Base-by-base conservation (phyloP, 2,888 invertebrate genomes). In the Barypeithes pellucidus region DNA sequence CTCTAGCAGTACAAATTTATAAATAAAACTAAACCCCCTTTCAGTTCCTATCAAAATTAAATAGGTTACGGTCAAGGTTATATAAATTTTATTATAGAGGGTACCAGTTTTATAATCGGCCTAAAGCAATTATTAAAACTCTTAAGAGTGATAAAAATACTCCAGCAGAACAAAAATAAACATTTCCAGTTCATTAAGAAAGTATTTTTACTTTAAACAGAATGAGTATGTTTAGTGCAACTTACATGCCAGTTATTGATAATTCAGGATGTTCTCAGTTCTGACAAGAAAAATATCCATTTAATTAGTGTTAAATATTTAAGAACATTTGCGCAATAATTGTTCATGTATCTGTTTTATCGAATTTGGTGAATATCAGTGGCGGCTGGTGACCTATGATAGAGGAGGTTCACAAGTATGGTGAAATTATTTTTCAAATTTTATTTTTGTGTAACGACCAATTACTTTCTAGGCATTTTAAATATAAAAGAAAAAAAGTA, bases 181-280 rank as follows among this genome's bases (percentile, higher is more conserved):
- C 54, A 18, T 18, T 57, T n/a, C 18, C 54, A 57, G 16, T 33
- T 57, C 54, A 57, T 57, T 57, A 57, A 57, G 14, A 29, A 14
- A 14, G 29, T 52, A 52, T 52, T 52, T 52, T 14, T 14, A 29
- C 16, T 14, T 33, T 33, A 33, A 57, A 33, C n/a, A 24, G 52
- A 52, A 8, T 29, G 9, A 29, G 7, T 2, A 52, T 57, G 33
- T 57, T 33, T 33, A 33, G 24, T 57, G 54, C 33, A 33, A 50
- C 14, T 24, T 22, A 24, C 52, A 29, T 29, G 29, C 9, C 24
- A 24, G 47, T 12, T 47, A 9, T 47, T 8, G 20, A 20, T 20
- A 11, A 22, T 47, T 47, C 18, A 47, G 11, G 11, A n/a, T 52
- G 11, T 24, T 29, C 29, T 29, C 7, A 29, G 5, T 29, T 29